Conservation (phyloP, 2,797 vertebrate species). For the Lutjanus argentimaculatus region DNA sequence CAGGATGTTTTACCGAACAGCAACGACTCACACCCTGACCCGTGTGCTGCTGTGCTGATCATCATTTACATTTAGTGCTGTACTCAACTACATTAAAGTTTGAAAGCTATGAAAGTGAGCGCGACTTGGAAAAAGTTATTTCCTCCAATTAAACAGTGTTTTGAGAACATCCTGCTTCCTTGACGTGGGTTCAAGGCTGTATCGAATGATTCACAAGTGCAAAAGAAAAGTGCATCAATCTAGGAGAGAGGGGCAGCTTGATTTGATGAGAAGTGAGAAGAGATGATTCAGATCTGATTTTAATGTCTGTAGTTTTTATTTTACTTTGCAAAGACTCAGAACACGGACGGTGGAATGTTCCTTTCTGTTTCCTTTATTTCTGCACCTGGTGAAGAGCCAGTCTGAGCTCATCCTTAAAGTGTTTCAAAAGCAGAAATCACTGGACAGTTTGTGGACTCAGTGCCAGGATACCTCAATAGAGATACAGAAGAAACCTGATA, state of each 20-base stretch:
- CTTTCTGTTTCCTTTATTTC: too few relatives aligned
- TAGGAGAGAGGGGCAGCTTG: neutral
- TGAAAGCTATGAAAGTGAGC: neutral
- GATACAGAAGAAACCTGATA: neutral
- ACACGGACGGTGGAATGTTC: neutral
- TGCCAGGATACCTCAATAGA: too few relatives aligned
- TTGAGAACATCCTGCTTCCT: too few relatives aligned
- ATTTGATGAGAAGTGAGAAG: neutral
- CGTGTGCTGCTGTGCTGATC: neutral
- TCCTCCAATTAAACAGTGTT: too few relatives aligned
- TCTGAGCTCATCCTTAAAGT: too few relatives aligned
- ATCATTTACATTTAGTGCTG: neutral
- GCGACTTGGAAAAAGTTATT: neutral
- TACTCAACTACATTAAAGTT: neutral
- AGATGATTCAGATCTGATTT: neutral
- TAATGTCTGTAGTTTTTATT: neutral
- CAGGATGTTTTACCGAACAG: conserved; percentile 1
- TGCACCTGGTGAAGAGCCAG: too few relatives aligned
- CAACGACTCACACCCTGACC: neutral
- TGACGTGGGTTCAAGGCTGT: neutral
- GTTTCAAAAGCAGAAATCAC: neutral
- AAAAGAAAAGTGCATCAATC: neutral
- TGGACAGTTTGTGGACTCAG: neutral
- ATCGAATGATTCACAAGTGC: neutral
- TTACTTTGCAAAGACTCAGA: neutral